Evolutionary conservation across 2,797 vertebrate species (phyloP), one percentile per base, ranked within the genome.

Genomic region (Dryobates pubescens): DNA sequence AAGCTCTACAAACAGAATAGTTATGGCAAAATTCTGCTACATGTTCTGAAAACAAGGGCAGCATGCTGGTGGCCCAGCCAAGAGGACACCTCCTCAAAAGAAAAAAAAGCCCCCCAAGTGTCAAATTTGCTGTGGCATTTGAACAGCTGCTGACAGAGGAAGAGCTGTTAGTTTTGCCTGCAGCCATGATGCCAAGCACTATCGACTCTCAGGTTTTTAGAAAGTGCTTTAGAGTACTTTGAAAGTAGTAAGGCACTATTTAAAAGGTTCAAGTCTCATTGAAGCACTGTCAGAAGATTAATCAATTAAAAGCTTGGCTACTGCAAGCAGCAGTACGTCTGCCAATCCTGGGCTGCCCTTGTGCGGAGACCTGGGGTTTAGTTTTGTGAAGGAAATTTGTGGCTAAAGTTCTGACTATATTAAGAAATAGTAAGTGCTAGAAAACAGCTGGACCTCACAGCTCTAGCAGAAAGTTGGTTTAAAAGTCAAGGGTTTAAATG

Each of bases 271-370:
- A 8, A n/a, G 69, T 72, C 45, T 53, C n/a, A 49, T 20, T 59
- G 36, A 41, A 85, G 34, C 13, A 20, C 47, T 88, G 51, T 63
- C 30, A 70, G 51, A 85, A 87, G 75, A 81, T 49, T 41, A 85
- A 90, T 78, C 79, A 90, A 93, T 87, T 74, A 83, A 93, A 92
- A 93, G 30, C 67, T 49, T 74, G 38, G 67, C 82, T 81, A 65
- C 30, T 34, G 70, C 59, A 78, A 78, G 76, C 56, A 92, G 79
- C 70, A 47, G 30, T 26, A 11, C 2, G 17, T 30, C 65, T 75
- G 49, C 59, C 54, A 90, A 15, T n/a, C 63, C 73, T 23, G 7
- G 30, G n/a, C 32, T 59, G 84, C 64, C 54, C 82, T 62, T 81
- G 36, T 59, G 53, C 36, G 34, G 86, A 38, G 67, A 72, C 34